phyloP scores from a whole-genome alignment of 2,888 invertebrate genomes.

The Ormyrus pomaceus region DNA sequence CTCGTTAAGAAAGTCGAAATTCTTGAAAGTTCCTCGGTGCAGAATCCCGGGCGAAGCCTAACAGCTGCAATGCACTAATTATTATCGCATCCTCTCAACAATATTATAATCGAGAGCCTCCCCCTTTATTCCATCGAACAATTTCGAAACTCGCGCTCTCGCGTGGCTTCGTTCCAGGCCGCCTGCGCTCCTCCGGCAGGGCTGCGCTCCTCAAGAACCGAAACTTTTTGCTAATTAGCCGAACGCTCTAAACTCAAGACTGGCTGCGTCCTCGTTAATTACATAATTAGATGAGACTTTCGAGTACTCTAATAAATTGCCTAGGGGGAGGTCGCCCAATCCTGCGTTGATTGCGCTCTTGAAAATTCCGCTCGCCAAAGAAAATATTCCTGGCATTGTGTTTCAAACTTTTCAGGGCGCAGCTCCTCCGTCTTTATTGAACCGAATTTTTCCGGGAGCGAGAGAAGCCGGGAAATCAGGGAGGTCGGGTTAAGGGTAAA shows the following conservation, averaged over 20 bases:
- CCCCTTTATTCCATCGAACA: constrained; percentile 1
- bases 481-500: constrained; percentile 20
- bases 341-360: constrained; percentile 28
- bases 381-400: constrained; percentile 35
- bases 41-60: too few relatives aligned
- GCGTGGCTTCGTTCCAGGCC: neutral
- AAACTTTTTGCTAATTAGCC: constrained; percentile 52
- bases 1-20: too few relatives aligned
- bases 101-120: neutral
- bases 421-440: constrained; percentile 1
- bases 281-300: constrained; percentile 53
- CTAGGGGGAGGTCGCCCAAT: neutral
- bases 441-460: constrained; percentile 1
- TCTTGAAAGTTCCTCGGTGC: too few relatives aligned
- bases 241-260: constrained; percentile 31
- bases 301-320: constrained; percentile 53
- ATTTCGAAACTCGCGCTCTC: constrained; percentile 34
- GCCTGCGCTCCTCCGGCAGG: neutral
- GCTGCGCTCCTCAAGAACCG: neutral
- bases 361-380: constrained; percentile 36
- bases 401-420: constrained; percentile 1
- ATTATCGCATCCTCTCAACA: too few relatives aligned
- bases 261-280: constrained; percentile 42
- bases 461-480: too few relatives aligned
- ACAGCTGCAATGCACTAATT: too few relatives aligned